A percentile compares a stretch with the other conserved stretches of the same genome.
phyloP scores from a whole-genome alignment of 2,113 vertebrate genomes.

The Steatornis caripensis region DNA sequence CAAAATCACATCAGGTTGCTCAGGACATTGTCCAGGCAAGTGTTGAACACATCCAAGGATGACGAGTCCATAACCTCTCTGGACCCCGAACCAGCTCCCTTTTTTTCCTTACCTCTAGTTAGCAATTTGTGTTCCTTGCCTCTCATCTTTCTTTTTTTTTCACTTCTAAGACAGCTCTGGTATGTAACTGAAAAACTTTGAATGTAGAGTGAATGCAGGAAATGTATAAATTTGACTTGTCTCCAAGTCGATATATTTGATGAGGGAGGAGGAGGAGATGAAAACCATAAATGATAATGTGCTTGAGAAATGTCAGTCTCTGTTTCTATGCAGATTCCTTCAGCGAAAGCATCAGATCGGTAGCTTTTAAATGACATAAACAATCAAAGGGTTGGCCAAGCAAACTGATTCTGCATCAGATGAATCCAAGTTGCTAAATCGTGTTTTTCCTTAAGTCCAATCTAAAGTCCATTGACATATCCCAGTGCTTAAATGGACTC shows the following conservation, averaged over 20 bases:
- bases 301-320: not conserved
- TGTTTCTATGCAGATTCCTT: not conserved
- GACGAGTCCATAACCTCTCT: not conserved
- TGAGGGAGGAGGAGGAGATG: not conserved
- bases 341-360: not conserved
- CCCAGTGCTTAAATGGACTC: not conserved
- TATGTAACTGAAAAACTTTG: not conserved
- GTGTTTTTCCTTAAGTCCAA: not conserved
- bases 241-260: not conserved
- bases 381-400: not conserved
- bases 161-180: not conserved
- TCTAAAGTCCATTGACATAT: not conserved
- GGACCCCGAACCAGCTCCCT: not conserved
- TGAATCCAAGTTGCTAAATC: not conserved
- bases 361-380: slow-evolving; percentile 9
- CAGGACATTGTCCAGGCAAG: not conserved
- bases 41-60: not conserved
- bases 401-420: not conserved
- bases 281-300: slow-evolving; percentile 19
- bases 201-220: not conserved
- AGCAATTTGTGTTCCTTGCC: not conserved
- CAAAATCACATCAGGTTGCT: not conserved
- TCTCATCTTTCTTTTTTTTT: not conserved
- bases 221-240: not conserved
- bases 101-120: not conserved